phyloP scores from a whole-genome alignment of 2,113 vertebrate genomes.

The Brienomyrus brachyistius region DNA sequence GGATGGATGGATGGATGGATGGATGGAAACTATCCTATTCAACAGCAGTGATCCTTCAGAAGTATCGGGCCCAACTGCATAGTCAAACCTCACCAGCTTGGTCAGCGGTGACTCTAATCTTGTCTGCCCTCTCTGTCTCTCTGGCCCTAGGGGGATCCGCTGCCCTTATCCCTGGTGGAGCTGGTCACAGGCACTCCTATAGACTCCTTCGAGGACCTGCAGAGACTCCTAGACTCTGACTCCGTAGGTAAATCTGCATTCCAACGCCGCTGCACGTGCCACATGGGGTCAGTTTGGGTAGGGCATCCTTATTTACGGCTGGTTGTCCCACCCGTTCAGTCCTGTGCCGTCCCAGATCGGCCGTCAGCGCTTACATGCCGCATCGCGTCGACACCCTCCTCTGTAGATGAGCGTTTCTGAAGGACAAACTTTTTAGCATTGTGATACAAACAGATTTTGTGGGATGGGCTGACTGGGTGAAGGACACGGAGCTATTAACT shows the following conservation, averaged over 20 bases:
- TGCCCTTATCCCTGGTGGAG: slow-evolving; percentile 87
- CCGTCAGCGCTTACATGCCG: neutral
- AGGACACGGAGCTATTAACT: neutral
- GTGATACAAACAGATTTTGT: neutral
- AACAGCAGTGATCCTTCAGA: neutral
- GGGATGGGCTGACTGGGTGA: neutral
- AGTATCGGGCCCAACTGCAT: neutral
- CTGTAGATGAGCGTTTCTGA: neutral
- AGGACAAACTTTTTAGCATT: neutral
- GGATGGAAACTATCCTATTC: neutral
- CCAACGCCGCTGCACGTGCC: neutral
- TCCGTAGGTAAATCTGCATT: slow-evolving; percentile 88
- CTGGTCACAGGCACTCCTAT: slow-evolving; percentile 81
- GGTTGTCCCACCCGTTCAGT: neutral
- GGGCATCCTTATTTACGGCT: too few species aligned
- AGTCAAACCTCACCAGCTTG: neutral
- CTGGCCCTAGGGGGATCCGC: slow-evolving; percentile 72
- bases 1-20: neutral
- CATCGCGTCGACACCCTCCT: neutral
- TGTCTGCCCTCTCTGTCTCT: slow-evolving; percentile 7
- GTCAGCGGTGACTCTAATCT: neutral
- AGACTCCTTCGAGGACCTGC: slow-evolving; percentile 83
- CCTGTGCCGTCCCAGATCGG: neutral
- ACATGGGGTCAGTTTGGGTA: neutral
- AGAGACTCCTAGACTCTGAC: slow-evolving; percentile 81